A percentile compares a stretch with the other conserved stretches of the same genome.
Conservation (phyloP, 2,888 invertebrate genomes). For the Ephialtes manifestator region DNA sequence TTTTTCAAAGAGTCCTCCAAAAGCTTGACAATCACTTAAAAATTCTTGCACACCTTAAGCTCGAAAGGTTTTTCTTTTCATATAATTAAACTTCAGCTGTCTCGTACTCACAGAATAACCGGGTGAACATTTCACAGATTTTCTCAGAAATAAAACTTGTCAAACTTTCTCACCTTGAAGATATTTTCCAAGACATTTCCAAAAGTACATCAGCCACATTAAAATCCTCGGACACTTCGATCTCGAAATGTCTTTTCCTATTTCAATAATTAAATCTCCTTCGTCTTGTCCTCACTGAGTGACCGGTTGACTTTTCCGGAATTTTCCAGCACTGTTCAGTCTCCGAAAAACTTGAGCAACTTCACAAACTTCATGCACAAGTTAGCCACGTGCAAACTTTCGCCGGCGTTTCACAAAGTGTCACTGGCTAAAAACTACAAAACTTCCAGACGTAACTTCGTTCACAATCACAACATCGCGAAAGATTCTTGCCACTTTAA, state of each 20-base stretch:
- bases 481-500: background rate
- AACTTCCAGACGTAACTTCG: background rate
- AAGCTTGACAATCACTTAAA: background rate
- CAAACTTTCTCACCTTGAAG: too few relatives aligned
- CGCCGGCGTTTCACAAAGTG: background rate
- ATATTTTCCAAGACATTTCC: too few relatives aligned
- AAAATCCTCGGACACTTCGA: background rate
- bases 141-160: too few relatives aligned
- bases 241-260: background rate
- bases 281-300: background rate
- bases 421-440: background rate
- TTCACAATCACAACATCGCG: background rate
- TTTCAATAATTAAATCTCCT: background rate
- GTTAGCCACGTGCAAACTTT: background rate
- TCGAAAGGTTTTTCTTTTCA: too few relatives aligned
- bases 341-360: background rate
- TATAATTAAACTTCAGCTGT: too few relatives aligned
- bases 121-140: too few relatives aligned
- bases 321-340: background rate
- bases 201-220: background rate
- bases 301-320: background rate
- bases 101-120: too few relatives aligned
- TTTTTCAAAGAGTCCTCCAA: too few relatives aligned
- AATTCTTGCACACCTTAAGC: too few relatives aligned
- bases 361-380: background rate